Evolutionary conservation across 2,888 invertebrate species (phyloP), one percentile per base, ranked within the genome.

Genomic region (Chymomyza caudatula): DNA sequence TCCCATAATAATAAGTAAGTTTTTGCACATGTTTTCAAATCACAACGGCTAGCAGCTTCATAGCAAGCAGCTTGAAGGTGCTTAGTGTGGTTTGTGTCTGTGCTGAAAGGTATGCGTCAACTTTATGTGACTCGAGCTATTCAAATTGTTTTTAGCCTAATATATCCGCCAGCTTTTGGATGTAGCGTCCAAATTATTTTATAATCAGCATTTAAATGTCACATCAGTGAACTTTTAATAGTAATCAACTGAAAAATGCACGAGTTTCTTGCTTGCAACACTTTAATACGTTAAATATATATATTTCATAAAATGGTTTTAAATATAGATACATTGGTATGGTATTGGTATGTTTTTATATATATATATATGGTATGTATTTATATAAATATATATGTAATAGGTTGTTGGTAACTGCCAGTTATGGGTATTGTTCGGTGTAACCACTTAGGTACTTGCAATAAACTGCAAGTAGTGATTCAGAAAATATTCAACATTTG

Each of bases 401-500:
- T 52, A 52, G n/a, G n/a, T n/a, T n/a, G 52, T 52, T 22, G 15
- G 4, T 17, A 23, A 52, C 67, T 60, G 68, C 75, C 83, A 75
- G 67, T 37, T 37, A 11, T 37, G 8, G 3, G 11, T 37, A 37
- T 11, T 37, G 8, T 37, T 37, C 11, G 8, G 53, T 25, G 13
- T 25, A 15, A 25, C 42, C 20, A 19, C 54, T 19, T 55, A 37
- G 54, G 29, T 55, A 55, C 29, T 65, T 75, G 74, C 82, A 77
- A 72, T 78, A 65, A 78, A 84, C 74, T 67, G 58, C 74, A 71
- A 71, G 74, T 72, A 81, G 79, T 51, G 6, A 20, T 76, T 84
- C 59, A 74, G 69, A 70, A 84, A 69, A 79, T 65, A 76, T 73
- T 76, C 81, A 78, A 78, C 85, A 76, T 69, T 79, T 85, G 78